Conservation (phyloP, 92 coral and sea anemone genomes). For the Umimayanthus chanpuru region DNA sequence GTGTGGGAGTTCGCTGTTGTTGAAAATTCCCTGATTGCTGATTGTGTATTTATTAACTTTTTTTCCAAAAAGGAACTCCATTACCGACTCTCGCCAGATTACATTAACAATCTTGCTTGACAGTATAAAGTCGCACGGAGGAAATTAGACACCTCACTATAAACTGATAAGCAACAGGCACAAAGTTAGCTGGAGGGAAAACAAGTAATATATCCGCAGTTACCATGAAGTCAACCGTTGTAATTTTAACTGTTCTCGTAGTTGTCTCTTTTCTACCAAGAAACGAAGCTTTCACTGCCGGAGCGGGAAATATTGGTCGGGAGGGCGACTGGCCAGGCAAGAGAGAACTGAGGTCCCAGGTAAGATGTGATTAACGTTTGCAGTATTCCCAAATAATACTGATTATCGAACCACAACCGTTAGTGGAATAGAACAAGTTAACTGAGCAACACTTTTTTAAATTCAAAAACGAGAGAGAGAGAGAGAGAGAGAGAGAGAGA, state of each 20-base stretch:
- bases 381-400: not conserved
- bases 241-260: constrained; percentile 50
- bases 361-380: not conserved
- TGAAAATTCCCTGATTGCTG: constrained; percentile 6
- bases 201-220: not conserved
- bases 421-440: not conserved
- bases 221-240: constrained; percentile 56
- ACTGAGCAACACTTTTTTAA: not conserved
- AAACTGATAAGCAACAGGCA: constrained; percentile 1
- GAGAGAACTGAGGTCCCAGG: constrained; percentile 15
- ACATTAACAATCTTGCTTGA: constrained; percentile 11
- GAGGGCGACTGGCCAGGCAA: constrained; percentile 33
- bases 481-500: no score
- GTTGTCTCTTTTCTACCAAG: constrained; percentile 48
- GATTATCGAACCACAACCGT: not conserved
- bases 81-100: constrained; percentile 6
- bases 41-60: constrained; percentile 26
- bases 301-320: constrained; percentile 66
- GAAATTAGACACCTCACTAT: not conserved
- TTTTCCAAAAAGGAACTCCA: constrained; percentile 3
- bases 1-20: constrained; percentile 33
- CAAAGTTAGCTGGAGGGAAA: constrained; percentile 2
- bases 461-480: no score
- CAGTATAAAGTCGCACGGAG: constrained; percentile 18
- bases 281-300: constrained; percentile 68